Percentiles rank a stretch among this genome's conserved stretches.
Evolutionary conservation across 2,888 invertebrate species (phyloP).

Genomic region (Cheilosia impressa): DNA sequence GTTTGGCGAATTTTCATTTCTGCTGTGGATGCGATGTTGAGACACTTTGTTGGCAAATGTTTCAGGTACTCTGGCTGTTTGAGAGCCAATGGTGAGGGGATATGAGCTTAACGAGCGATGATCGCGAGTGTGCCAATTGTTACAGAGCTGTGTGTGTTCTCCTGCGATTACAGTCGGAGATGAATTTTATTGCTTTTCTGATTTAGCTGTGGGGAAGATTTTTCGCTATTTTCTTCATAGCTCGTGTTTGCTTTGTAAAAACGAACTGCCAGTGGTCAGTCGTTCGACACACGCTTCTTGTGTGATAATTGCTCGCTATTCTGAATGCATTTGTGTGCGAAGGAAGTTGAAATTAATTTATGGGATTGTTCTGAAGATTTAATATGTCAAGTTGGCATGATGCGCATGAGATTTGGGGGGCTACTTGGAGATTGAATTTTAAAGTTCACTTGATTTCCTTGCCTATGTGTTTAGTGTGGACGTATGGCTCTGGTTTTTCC

Average conservation of each 20-base stretch:
- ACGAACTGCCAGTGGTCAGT: slow-evolving; percentile 17
- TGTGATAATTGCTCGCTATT: slow-evolving; percentile 58
- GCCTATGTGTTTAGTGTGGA: no score
- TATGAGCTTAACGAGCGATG: slow-evolving; percentile 34
- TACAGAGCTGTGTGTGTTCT: slow-evolving; percentile 15
- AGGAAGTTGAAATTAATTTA: slow-evolving; percentile 69
- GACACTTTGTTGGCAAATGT: slow-evolving; percentile 39
- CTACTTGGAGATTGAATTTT: neutral
- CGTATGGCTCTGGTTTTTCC: no score
- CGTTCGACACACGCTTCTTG: slow-evolving; percentile 29
- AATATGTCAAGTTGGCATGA: slow-evolving; percentile 30
- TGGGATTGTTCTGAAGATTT: slow-evolving; percentile 33
- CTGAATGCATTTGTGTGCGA: slow-evolving; percentile 47
- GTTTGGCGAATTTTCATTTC: slow-evolving; percentile 21
- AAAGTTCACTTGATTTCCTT: no score
- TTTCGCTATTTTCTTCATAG: slow-evolving; percentile 10
- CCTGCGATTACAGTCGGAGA: slow-evolving; percentile 1
- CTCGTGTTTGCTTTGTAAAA: slow-evolving; percentile 30
- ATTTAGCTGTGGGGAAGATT: slow-evolving; percentile 35
- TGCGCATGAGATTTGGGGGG: neutral
- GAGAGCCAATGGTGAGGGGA: slow-evolving; percentile 22
- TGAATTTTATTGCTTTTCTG: slow-evolving; percentile 20
- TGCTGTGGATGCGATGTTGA: slow-evolving; percentile 27
- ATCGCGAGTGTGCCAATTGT: slow-evolving; percentile 55
- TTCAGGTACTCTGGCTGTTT: slow-evolving; percentile 12